A percentile compares a stretch with the other conserved stretches of the same genome.
phyloP scores from a whole-genome alignment of 2,888 invertebrate genomes.

The Nemapogon koenigi region DNA sequence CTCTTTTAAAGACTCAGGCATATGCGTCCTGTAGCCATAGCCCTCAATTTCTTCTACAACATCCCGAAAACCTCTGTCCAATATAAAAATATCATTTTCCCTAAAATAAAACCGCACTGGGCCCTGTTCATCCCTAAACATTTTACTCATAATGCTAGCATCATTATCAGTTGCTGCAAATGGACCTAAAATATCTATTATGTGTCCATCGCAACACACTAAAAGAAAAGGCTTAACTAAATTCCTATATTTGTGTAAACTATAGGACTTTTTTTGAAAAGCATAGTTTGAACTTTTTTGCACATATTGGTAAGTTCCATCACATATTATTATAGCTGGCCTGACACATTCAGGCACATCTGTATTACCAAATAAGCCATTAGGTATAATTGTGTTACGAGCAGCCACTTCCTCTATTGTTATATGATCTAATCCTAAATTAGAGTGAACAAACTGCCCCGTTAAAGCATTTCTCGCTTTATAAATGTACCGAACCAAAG shows the following conservation, averaged over 20 bases:
- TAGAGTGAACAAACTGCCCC: conserved; percentile 12
- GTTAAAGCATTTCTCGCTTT: conserved; percentile 16
- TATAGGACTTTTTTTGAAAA: conserved; percentile 17
- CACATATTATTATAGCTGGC: conserved; percentile 8
- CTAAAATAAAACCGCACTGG: conserved; percentile 8
- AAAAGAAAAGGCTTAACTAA: conserved; percentile 19
- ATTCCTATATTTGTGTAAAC: conserved; percentile 19
- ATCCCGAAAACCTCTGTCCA: conserved; percentile 11
- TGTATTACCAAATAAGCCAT: conserved; percentile 10
- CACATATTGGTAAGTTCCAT: conserved; percentile 15
- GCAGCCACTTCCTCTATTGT: conserved; percentile 12
- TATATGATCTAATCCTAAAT: conserved; percentile 16
- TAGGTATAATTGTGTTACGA: conserved; percentile 13
- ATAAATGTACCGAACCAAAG: conserved; percentile 53
- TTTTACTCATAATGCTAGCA: conserved; percentile 14
- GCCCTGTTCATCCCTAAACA: conserved; percentile 9
- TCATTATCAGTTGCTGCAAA: conserved; percentile 17
- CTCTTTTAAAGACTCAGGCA: not conserved
- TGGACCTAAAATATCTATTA: conserved; percentile 17
- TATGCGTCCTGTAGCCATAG: not conserved
- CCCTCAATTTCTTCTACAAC: not conserved
- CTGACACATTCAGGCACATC: conserved; percentile 9
- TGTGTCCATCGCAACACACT: conserved; percentile 18
- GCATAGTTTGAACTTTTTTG: conserved; percentile 15
- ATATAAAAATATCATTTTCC: conserved; percentile 7